Conservation (phyloP, 2,888 invertebrate species). For the Pedicia rivosa region DNA sequence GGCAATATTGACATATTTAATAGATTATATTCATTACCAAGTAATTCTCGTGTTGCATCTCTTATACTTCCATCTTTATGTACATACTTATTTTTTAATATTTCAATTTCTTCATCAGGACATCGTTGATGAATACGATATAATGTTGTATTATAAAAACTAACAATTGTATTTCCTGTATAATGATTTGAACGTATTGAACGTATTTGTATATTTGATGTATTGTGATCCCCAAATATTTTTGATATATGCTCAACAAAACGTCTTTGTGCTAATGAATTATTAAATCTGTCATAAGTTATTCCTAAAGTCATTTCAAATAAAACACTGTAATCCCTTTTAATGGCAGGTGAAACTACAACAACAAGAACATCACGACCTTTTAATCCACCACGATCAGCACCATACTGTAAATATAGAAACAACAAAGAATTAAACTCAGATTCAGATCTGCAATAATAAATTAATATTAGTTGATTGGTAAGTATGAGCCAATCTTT, state of each 20-base stretch:
- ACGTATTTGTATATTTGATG: slow-evolving; percentile 56
- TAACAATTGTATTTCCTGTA: slow-evolving; percentile 48
- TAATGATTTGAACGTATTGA: slow-evolving; percentile 35
- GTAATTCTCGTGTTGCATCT: slow-evolving; percentile 36
- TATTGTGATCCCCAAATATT: slow-evolving; percentile 58
- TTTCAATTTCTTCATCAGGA: slow-evolving; percentile 59
- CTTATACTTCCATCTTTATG: slow-evolving; percentile 41
- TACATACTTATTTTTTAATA: slow-evolving; percentile 52
- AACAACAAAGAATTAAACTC: slow-evolving; percentile 4
- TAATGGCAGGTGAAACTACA: slow-evolving; percentile 47
- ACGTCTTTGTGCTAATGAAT: slow-evolving; percentile 60
- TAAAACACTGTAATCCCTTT: slow-evolving; percentile 52
- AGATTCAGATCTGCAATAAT: neutral
- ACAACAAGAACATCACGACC: slow-evolving; percentile 69
- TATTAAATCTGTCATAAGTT: slow-evolving; percentile 48
- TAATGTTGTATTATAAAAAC: slow-evolving; percentile 64
- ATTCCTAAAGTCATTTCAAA: slow-evolving; percentile 66
- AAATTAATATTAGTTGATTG: neutral
- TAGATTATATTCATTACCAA: slow-evolving; percentile 48
- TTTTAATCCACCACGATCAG: slow-evolving; percentile 54
- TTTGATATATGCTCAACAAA: slow-evolving; percentile 66
- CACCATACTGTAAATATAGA: slow-evolving; percentile 40
- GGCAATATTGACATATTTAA: slow-evolving; percentile 34
- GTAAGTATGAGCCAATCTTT: no score
- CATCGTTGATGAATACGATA: slow-evolving; percentile 35